These are phyloP conservation scores for Drosophila demipolita DNA, from an alignment of 2,888 invertebrate genomes.

Conservation along the genomic window DNA sequence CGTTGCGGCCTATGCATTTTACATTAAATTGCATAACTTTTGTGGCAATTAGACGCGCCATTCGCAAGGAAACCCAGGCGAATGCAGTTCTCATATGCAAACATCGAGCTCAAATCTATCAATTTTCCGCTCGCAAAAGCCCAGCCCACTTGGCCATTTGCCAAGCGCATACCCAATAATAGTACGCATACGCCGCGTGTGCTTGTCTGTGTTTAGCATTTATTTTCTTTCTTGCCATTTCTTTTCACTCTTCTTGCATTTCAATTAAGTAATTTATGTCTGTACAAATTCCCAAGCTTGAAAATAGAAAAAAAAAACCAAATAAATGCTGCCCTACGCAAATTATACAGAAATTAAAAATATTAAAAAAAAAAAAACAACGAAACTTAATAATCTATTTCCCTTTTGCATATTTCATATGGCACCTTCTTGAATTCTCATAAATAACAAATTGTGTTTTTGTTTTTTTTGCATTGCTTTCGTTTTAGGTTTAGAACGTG, in stretches of 20 bases:
- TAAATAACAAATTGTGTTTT: constrained; percentile 1
- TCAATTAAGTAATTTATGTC: constrained; percentile 74
- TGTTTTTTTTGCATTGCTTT: background rate
- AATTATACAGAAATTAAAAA: constrained; percentile 57
- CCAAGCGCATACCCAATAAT: constrained; percentile 59
- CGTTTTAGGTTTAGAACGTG: constrained; percentile 94
- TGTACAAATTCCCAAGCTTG: constrained; percentile 69
- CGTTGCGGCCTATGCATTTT: constrained; percentile 61
- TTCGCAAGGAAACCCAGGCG: constrained; percentile 45
- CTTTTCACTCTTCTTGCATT: constrained; percentile 43
- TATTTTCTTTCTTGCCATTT: constrained; percentile 12
- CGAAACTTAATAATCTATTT: constrained; percentile 39
- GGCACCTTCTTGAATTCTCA: constrained; percentile 16
- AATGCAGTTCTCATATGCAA: constrained; percentile 55
- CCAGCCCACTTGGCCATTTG: constrained; percentile 1
- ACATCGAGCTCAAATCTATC: constrained; percentile 69
- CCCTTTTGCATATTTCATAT: constrained; percentile 40
- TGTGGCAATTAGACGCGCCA: constrained; percentile 70
- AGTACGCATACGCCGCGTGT: constrained; percentile 70
- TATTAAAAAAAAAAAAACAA: background rate
- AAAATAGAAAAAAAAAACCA: constrained; percentile 33
- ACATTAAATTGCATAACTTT: constrained; percentile 81
- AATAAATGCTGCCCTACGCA: constrained; percentile 50
- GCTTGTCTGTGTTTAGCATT: constrained; percentile 5
- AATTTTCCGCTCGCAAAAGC: constrained; percentile 55